Conservation (phyloP, 1,140 invertebrate genomes). For the Zelostemma sp. region DNA sequence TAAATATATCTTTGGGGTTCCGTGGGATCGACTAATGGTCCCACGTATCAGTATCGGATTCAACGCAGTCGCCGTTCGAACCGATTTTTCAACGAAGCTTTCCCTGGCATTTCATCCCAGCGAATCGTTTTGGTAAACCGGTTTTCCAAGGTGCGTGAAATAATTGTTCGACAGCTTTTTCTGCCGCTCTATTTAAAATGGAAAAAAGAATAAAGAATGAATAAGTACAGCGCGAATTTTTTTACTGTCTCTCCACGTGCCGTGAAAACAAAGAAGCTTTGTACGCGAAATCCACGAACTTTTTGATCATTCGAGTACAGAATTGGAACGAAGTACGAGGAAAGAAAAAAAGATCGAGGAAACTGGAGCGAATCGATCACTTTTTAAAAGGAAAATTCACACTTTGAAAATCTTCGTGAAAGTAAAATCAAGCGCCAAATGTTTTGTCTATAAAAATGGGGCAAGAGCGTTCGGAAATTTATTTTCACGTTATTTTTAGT, state of each 20-base stretch:
- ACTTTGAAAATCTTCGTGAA: slow-evolving; percentile 14
- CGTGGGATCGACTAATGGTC: slow-evolving; percentile 43
- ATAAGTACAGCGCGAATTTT: too few relatives aligned
- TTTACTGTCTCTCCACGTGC: too few relatives aligned
- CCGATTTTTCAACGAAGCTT: slow-evolving; percentile 34
- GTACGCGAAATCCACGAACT: too few relatives aligned
- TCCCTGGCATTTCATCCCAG: not conserved
- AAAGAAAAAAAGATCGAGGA: too few relatives aligned
- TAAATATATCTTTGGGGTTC: slow-evolving; percentile 50
- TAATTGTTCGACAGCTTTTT: not conserved
- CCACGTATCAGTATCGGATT: slow-evolving; percentile 55
- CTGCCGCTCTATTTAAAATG: too few relatives aligned
- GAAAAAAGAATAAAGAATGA: too few relatives aligned
- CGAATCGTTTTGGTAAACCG: not conserved
- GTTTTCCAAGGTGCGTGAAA: not conserved
- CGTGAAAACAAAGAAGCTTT: too few relatives aligned
- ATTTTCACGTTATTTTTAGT: slow-evolving; percentile 13
- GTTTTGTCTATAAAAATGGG: slow-evolving; percentile 9
- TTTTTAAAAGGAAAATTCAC: too few relatives aligned
- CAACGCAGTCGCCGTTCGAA: slow-evolving; percentile 42
- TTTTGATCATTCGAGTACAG: too few relatives aligned
- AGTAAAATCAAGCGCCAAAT: not conserved
- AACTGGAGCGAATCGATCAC: too few relatives aligned
- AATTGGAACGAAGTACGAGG: too few relatives aligned
- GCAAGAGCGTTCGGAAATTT: slow-evolving; percentile 1